phyloP scores from a whole-genome alignment of 2,797 vertebrate species.

The Melanotaenia trifasciata region DNA sequence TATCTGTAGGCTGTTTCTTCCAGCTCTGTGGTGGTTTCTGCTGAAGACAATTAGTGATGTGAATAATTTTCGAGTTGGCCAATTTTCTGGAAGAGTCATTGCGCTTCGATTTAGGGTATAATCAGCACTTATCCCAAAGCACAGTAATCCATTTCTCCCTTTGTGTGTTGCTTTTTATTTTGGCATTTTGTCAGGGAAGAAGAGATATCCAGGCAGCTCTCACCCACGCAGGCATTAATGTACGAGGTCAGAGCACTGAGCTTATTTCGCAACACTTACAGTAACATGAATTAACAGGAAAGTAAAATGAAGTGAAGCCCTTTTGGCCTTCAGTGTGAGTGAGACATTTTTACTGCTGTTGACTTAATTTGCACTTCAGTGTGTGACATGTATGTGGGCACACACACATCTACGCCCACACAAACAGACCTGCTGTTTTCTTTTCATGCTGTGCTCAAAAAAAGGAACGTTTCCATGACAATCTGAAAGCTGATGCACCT shows the following conservation, averaged over 20 bases:
- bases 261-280: slow-evolving; percentile 41
- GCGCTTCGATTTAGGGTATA: slow-evolving; percentile 53
- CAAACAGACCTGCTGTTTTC: slow-evolving; percentile 30
- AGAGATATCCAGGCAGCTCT: slow-evolving; percentile 15
- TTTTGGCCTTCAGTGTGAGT: slow-evolving; percentile 37
- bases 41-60: slow-evolving; percentile 55
- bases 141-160: slow-evolving; percentile 20
- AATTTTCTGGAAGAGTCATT: slow-evolving; percentile 65
- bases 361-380: slow-evolving; percentile 23
- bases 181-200: slow-evolving; percentile 35
- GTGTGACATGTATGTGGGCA: slow-evolving; percentile 10
- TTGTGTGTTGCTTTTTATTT: slow-evolving; percentile 5
- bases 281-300: slow-evolving; percentile 37
- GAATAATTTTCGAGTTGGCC: slow-evolving; percentile 54
- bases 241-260: slow-evolving; percentile 23
- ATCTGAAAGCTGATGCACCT: slow-evolving; percentile 40
- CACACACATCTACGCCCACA: slow-evolving; percentile 3
- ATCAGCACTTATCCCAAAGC: slow-evolving; percentile 56
- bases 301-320: slow-evolving; percentile 31
- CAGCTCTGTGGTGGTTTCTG: slow-evolving; percentile 34
- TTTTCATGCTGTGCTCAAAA: slow-evolving; percentile 18
- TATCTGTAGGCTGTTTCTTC: slow-evolving; percentile 36
- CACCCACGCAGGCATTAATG: slow-evolving; percentile 15
- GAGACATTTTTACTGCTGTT: slow-evolving; percentile 20
- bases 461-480: slow-evolving; percentile 62